Conservation (phyloP, 2,888 invertebrate species). For the Cryptus armator region DNA sequence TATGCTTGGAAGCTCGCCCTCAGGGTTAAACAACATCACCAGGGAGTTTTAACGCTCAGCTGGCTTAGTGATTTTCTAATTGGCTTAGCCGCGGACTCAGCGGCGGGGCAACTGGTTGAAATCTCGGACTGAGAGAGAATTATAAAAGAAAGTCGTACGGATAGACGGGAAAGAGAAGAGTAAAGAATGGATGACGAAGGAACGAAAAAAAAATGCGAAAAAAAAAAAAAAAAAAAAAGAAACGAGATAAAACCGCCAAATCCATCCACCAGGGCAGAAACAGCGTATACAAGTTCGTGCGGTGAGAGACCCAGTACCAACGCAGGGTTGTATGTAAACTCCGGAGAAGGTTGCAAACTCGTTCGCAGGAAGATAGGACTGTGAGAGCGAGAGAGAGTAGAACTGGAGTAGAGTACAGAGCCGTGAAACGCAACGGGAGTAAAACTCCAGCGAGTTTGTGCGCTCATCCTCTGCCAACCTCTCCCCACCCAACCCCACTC, state of each 20-base stretch:
- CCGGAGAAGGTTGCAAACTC: slow-evolving; percentile 25
- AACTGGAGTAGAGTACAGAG: slow-evolving; percentile 28
- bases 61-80: slow-evolving; percentile 79
- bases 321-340: slow-evolving; percentile 46
- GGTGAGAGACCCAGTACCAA: slow-evolving; percentile 53
- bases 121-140: slow-evolving; percentile 39
- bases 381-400: slow-evolving; percentile 24
- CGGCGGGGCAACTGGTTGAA: slow-evolving; percentile 62
- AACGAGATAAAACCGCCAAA: slow-evolving; percentile 44
- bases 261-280: slow-evolving; percentile 33
- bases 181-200: slow-evolving; percentile 17
- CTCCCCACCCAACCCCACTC: not conserved
- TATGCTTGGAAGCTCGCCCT: slow-evolving; percentile 62
- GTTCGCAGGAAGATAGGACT: slow-evolving; percentile 14
- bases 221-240: slow-evolving; percentile 32
- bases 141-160: slow-evolving; percentile 20
- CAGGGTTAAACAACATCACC: slow-evolving; percentile 76
- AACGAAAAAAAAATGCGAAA: slow-evolving; percentile 29
- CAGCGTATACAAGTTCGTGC: slow-evolving; percentile 48
- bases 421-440: slow-evolving; percentile 52
- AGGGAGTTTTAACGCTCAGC: slow-evolving; percentile 77
- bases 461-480: slow-evolving; percentile 38
- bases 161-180: not conserved
- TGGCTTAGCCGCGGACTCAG: slow-evolving; percentile 72
- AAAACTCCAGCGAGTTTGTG: slow-evolving; percentile 50